phyloP scores from a whole-genome alignment of 2,797 vertebrate species.

The Pteropus rufus region DNA sequence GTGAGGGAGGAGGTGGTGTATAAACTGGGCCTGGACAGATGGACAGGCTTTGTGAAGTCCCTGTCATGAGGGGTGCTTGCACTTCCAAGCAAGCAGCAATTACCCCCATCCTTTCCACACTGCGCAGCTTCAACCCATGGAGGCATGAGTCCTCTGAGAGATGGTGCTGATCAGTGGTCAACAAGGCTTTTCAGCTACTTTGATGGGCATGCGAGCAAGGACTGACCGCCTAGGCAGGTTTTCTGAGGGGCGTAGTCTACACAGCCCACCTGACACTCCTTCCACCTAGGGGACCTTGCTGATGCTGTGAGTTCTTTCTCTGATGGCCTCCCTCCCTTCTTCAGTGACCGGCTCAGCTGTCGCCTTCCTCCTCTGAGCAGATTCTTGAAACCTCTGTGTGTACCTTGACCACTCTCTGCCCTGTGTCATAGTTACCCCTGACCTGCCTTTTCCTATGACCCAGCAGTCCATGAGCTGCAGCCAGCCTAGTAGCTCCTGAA shows the following conservation, averaged over 20 bases:
- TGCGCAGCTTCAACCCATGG: not conserved
- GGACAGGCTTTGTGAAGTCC: not conserved
- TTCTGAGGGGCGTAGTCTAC: not conserved
- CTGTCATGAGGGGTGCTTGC: not conserved
- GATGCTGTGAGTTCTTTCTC: not conserved
- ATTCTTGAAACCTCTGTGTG: not conserved
- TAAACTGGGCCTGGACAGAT: not conserved
- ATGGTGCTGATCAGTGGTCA: not conserved
- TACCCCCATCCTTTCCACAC: not conserved
- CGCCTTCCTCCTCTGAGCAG: not conserved
- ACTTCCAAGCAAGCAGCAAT: not conserved
- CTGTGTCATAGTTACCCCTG: not conserved
- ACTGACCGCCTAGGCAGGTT: not conserved
- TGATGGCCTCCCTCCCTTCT: not conserved
- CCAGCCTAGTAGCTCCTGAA: not conserved
- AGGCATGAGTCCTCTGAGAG: not conserved
- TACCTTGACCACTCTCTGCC: fast-evolving
- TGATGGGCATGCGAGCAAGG: not conserved
- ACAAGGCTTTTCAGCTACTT: not conserved
- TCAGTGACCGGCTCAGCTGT: not conserved
- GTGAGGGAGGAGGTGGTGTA: not conserved
- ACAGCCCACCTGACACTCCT: not conserved
- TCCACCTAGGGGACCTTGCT: not conserved
- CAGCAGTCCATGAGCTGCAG: not conserved
- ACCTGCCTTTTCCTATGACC: not conserved